Evolutionary conservation across 2,113 vertebrate genomes (phyloP).

Genomic region (Antechinus flavipes): DNA sequence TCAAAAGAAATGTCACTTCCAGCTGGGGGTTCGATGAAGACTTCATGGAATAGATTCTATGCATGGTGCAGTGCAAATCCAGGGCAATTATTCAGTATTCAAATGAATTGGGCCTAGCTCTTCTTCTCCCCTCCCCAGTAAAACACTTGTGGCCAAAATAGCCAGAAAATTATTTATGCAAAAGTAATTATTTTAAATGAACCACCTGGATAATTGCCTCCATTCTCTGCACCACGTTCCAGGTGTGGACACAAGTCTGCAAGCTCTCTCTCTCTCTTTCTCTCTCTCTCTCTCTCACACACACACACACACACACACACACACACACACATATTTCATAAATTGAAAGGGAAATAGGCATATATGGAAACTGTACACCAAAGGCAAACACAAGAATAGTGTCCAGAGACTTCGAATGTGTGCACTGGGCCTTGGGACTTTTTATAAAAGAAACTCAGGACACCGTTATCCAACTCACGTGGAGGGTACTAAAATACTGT

Average conservation of each 20-base stretch:
- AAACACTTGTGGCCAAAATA: background rate
- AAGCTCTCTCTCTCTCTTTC: background rate
- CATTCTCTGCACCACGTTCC: background rate
- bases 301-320: no score
- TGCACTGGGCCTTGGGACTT: background rate
- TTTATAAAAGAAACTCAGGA: background rate
- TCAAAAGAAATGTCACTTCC: background rate
- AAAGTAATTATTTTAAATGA: conserved; percentile 3
- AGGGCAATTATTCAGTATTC: background rate
- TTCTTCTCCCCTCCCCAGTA: background rate
- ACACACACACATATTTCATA: no score
- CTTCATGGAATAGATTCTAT: background rate
- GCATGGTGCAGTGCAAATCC: background rate
- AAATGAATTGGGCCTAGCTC: background rate
- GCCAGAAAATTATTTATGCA: background rate
- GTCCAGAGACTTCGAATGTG: background rate
- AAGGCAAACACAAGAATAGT: background rate
- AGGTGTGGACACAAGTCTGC: background rate
- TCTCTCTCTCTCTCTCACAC: background rate
- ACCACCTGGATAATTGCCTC: conserved; percentile 3
- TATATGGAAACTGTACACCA: background rate
- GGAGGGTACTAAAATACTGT: background rate
- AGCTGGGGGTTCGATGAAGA: background rate
- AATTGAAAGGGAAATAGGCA: background rate
- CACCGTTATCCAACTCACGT: background rate